Evolutionary conservation across 2,888 invertebrate genomes (phyloP).

Genomic region (Agriopis leucophaearia): DNA sequence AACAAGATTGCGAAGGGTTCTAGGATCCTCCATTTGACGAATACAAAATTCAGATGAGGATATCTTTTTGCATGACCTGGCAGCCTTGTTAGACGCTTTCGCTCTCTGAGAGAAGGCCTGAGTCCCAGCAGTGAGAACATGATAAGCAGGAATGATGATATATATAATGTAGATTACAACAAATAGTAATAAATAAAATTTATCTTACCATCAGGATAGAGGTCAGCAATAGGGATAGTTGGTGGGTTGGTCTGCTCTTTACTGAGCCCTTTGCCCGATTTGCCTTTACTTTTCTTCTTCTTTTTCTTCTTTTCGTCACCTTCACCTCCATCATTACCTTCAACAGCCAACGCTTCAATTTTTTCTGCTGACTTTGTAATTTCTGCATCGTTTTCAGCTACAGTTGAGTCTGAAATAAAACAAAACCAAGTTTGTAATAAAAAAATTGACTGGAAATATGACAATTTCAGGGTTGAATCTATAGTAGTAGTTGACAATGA

Average conservation of each 20-base stretch:
- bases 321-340: slow-evolving; percentile 76
- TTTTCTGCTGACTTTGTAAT: slow-evolving; percentile 60
- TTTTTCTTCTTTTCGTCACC: slow-evolving; percentile 88
- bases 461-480: too few species aligned
- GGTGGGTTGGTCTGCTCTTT: slow-evolving; percentile 93
- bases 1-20: too few species aligned
- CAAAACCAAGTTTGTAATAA: too few species aligned
- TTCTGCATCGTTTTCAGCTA: slow-evolving; percentile 49
- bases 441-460: neutral
- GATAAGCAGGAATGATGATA: too few species aligned
- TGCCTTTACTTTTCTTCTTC: slow-evolving; percentile 89
- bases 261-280: slow-evolving; percentile 71
- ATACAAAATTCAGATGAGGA: too few species aligned
- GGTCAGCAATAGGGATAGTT: slow-evolving; percentile 93
- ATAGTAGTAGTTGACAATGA: too few species aligned
- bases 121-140: too few species aligned
- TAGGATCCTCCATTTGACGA: too few species aligned
- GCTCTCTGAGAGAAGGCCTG: too few species aligned
- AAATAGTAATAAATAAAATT: neutral
- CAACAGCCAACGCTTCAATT: slow-evolving; percentile 72
- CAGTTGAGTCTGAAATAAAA: slow-evolving; percentile 21
- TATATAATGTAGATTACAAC: neutral
- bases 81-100: too few species aligned
- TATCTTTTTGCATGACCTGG: too few species aligned
- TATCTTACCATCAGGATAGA: slow-evolving; percentile 92